phyloP scores from a whole-genome alignment of 2,797 vertebrate species.

The Fratercula arctica region DNA sequence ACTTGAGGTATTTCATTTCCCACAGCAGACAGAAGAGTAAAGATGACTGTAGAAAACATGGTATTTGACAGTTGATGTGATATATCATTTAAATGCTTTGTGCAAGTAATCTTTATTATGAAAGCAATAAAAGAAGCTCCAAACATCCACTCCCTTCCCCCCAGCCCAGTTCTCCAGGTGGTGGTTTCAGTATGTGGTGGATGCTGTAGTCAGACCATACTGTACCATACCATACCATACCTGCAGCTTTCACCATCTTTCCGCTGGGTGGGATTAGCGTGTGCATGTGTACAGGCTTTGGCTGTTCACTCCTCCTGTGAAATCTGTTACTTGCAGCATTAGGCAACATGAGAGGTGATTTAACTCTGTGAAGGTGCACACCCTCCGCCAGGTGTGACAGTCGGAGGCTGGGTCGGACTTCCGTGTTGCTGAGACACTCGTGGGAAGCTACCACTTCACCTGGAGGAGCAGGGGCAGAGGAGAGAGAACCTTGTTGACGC shows the following conservation, averaged over 20 bases:
- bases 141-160: background rate
- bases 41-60: background rate
- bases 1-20: background rate
- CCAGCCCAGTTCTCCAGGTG: background rate
- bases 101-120: background rate
- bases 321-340: background rate
- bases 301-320: background rate
- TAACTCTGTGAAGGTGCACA: background rate
- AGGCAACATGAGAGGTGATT: constrained; percentile 11
- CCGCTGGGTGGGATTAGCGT: background rate
- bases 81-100: background rate
- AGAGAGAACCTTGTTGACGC: background rate
- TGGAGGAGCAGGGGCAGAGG: background rate
- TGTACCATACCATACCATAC: fast-evolving
- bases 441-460: constrained; percentile 55
- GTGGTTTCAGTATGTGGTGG: background rate
- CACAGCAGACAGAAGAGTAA: background rate
- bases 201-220: background rate
- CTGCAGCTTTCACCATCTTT: background rate
- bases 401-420: background rate
- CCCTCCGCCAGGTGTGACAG: constrained; percentile 33
- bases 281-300: background rate
- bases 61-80: background rate
- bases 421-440: constrained; percentile 42
- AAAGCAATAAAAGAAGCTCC: background rate